Evolutionary conservation across 2,113 vertebrate genomes (phyloP).

Genomic region (Axis porcinus): DNA sequence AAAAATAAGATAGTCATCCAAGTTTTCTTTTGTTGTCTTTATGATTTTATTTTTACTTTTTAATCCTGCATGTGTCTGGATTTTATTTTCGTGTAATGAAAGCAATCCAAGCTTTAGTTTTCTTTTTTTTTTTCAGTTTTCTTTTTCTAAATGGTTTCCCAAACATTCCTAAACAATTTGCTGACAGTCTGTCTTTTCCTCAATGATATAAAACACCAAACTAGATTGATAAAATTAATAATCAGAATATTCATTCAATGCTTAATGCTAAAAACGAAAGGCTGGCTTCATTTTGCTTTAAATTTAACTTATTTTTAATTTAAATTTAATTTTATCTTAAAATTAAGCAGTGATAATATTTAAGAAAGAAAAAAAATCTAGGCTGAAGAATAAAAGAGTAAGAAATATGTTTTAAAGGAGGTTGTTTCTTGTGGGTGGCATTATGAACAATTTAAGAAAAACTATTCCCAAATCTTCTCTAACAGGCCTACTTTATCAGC

Average conservation of each 20-base stretch:
- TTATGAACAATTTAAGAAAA: not conserved
- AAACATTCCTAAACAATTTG: not conserved
- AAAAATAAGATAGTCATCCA: not conserved
- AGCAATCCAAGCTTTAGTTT: not conserved
- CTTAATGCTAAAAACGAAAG: not conserved
- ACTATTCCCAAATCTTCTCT: not conserved
- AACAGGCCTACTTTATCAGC: not conserved
- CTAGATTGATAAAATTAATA: not conserved
- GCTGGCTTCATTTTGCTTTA: not conserved
- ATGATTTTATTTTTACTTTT: slow-evolving; percentile 6
- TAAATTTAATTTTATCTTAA: not conserved
- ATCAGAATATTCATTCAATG: not conserved
- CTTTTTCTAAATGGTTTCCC: not conserved
- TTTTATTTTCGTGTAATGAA: not conserved
- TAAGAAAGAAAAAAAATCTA: not conserved
- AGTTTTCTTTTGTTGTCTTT: slow-evolving; percentile 1
- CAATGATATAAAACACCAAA: not conserved
- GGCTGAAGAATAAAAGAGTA: not conserved
- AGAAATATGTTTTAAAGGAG: not conserved
- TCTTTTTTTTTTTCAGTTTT: not conserved
- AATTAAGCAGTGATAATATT: not conserved
- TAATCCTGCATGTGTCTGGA: not conserved
- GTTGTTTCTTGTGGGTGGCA: not conserved
- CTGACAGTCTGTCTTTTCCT: not conserved
- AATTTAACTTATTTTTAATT: not conserved